Percentiles rank a stretch among this genome's conserved stretches.
Conservation (phyloP, 1,140 invertebrate genomes). For the Ganaspis sp. region DNA sequence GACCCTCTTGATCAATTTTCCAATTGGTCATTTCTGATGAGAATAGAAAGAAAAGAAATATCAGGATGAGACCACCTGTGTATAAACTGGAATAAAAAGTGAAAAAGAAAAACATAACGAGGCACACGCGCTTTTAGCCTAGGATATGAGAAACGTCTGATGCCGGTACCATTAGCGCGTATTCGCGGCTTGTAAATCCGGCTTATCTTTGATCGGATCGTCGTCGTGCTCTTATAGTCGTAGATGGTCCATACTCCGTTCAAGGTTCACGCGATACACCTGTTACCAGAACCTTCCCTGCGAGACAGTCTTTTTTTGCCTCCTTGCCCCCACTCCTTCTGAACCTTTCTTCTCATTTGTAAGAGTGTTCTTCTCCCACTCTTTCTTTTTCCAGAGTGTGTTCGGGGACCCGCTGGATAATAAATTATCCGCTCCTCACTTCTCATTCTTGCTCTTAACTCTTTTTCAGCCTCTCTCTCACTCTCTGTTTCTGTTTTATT, state of each 20-base stretch:
- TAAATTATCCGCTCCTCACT: constrained; percentile 23
- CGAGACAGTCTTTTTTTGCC: constrained; percentile 35
- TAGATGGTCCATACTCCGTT: constrained; percentile 29
- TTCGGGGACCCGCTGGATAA: neutral
- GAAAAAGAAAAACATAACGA: neutral
- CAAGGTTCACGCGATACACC: constrained; percentile 25
- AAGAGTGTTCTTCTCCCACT: neutral
- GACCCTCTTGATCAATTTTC: too few relatives aligned
- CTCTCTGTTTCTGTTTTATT: constrained; percentile 29
- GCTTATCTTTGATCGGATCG: constrained; percentile 30
- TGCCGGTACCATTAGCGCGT: constrained; percentile 24
- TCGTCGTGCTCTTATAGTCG: constrained; percentile 25
- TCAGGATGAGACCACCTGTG: neutral
- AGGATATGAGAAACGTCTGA: constrained; percentile 21
- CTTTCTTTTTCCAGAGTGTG: neutral
- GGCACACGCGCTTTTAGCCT: constrained; percentile 25
- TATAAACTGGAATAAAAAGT: neutral
- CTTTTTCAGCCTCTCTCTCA: neutral
- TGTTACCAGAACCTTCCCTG: constrained; percentile 23
- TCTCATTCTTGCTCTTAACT: neutral
- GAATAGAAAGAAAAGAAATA: too few relatives aligned
- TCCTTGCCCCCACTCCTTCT: neutral
- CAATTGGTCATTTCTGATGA: too few relatives aligned
- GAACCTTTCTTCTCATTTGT: constrained; percentile 26
- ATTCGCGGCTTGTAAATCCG: constrained; percentile 26